Percentiles rank a stretch among this genome's conserved stretches.
Conservation (phyloP, 2,888 invertebrate species). For the Cantharis nigra region DNA sequence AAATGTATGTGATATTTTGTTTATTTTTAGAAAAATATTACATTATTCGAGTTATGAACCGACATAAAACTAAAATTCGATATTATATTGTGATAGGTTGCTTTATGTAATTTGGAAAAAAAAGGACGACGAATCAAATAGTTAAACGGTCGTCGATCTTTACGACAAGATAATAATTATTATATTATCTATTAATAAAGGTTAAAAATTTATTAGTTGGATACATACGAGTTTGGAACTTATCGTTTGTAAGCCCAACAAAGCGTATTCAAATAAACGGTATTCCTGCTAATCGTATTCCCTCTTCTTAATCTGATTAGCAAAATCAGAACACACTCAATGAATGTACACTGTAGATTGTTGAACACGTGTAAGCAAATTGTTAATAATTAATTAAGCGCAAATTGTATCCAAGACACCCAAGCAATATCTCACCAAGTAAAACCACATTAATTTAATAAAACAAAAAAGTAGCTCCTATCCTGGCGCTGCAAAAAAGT, state of each 20-base stretch:
- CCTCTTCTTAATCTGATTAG: slow-evolving; percentile 21
- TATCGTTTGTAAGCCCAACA: slow-evolving; percentile 16
- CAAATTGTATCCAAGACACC: not conserved
- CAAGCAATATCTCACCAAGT: not conserved
- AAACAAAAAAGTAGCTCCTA: slow-evolving; percentile 20
- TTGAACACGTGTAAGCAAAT: slow-evolving; percentile 17
- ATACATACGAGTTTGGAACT: slow-evolving; percentile 16
- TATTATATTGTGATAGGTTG: not conserved
- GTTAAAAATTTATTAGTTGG: not conserved
- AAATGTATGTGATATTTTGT: not conserved
- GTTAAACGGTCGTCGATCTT: not conserved
- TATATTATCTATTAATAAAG: not conserved
- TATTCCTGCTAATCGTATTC: slow-evolving; percentile 7
- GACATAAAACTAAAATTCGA: not conserved
- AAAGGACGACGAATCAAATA: not conserved
- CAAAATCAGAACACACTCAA: slow-evolving; percentile 20
- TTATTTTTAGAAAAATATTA: not conserved
- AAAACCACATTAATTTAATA: slow-evolving; percentile 24
- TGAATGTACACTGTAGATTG: slow-evolving; percentile 19
- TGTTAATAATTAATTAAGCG: slow-evolving; percentile 13
- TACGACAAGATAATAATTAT: not conserved
- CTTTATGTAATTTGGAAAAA: not conserved
- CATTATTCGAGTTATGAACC: not conserved
- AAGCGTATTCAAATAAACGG: slow-evolving; percentile 14
- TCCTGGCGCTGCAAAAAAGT: slow-evolving; percentile 24